Conservation (phyloP, 2,888 invertebrate genomes). For the Xiphydria camelus region DNA sequence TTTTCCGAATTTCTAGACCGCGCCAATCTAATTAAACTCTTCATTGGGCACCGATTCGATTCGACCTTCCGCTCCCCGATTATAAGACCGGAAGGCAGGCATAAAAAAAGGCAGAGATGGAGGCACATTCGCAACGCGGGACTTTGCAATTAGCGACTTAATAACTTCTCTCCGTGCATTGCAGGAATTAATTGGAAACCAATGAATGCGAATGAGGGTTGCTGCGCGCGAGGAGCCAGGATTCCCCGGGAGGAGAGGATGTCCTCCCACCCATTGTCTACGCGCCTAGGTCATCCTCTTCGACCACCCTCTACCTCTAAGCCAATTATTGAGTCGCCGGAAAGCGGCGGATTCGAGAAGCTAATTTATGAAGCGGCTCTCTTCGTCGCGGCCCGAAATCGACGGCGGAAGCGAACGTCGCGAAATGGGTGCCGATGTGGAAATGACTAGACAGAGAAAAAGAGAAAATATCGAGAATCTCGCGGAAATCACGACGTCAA, state of each 20-base stretch:
- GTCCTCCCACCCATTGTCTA: constrained; percentile 43
- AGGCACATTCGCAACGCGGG: no score
- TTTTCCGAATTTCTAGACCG: constrained; percentile 25
- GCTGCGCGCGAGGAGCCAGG: constrained; percentile 31
- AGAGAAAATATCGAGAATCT: no score
- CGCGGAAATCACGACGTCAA: no score
- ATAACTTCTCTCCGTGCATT: constrained; percentile 47
- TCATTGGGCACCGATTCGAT: neutral
- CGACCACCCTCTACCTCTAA: no score
- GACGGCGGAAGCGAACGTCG: no score
- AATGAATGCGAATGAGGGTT: constrained; percentile 50
- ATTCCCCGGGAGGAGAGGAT: constrained; percentile 31
- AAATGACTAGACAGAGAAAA: no score
- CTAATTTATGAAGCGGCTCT: constrained; percentile 38
- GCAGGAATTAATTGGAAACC: constrained; percentile 51
- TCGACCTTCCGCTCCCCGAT: constrained; percentile 12
- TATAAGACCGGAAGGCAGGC: constrained; percentile 15
- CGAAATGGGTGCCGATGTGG: no score
- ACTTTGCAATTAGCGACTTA: constrained; percentile 48
- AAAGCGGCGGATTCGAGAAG: constrained; percentile 38
- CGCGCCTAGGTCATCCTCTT: constrained; percentile 25
- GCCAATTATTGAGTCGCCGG: constrained; percentile 47
- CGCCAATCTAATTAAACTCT: constrained; percentile 15
- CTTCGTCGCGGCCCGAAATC: constrained; percentile 1
- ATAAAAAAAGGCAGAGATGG: no score